Evolutionary conservation across 37 sponge, comb jelly and placozoan species (phyloP), one percentile per base, ranked within the genome.

Genomic region (Chondrosia reniformis): DNA sequence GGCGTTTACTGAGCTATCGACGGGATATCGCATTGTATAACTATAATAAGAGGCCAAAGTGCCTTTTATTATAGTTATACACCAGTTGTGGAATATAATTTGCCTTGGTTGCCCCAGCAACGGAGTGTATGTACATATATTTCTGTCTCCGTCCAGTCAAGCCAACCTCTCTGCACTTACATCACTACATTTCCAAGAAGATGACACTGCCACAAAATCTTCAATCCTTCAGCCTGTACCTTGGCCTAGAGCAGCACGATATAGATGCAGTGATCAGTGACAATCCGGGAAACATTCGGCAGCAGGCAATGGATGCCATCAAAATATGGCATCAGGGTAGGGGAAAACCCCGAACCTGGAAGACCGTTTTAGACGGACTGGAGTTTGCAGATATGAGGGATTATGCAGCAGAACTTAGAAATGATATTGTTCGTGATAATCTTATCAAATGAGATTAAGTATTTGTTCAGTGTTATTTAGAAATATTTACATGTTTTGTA

Each of bases 321-420:
- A 69, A n/a, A 10, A 34, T 40, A 3, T 69, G 72, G 72, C 21
- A 69, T 6, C 39, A 34, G 8, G 72, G 72, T 1, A 69, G 42
- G 72, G 72, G 72, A n/a, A 69, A 40, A 39, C 72, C 72, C 41
- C 72, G 72, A 0, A 38, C 2, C n/a, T 69, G 72, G 72, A 41
- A 12, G 10, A 69, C 72, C 36, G 15, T 69, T 10, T 24, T 7
- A 24, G n/a, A 31, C 15, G 72, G 44, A 37, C 42, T 69, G 17
- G 2, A 8, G 6, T n/a, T 3, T 2, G 36, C 42, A 21, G 72
- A 39, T 3, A 69, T 69, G 72, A 25, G 3, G 22, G 72, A 69
- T 44, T 69, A 69, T 69, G 72, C 72, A 3, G 15, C 22, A 9
- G 72, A 69, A 69, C 36, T 69, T n/a, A n/a, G n/a, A n/a, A n/a